phyloP scores from a whole-genome alignment of 1,140 invertebrate species.

The Calliphora vicina region DNA sequence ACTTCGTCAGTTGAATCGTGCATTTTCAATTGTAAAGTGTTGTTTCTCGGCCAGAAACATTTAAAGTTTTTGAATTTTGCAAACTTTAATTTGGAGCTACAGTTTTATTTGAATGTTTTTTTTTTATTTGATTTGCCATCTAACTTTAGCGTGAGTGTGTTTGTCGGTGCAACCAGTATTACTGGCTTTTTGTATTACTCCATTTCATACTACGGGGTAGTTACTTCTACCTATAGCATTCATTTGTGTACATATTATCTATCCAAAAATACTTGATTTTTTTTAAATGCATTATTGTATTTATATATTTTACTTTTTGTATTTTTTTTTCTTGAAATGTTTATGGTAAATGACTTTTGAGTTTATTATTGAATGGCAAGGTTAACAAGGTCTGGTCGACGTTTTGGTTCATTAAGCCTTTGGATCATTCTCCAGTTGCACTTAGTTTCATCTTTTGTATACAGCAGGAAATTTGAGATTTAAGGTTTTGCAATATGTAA shows the following conservation, averaged over 20 bases:
- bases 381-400: neutral
- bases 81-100: neutral
- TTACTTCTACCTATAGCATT: neutral
- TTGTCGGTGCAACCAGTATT: neutral
- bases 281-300: too few relatives aligned
- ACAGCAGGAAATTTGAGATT: too few relatives aligned
- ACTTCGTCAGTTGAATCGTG: neutral
- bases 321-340: neutral
- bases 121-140: neutral
- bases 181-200: neutral
- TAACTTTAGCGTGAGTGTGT: neutral
- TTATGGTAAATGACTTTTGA: neutral
- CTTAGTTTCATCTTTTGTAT: too few relatives aligned
- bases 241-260: too few relatives aligned
- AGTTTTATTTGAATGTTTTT: neutral
- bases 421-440: neutral
- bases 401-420: neutral
- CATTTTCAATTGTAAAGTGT: neutral
- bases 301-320: too few relatives aligned
- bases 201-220: neutral
- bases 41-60: neutral
- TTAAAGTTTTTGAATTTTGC: neutral
- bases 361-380: neutral
- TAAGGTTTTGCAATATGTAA: too few relatives aligned
- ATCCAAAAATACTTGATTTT: too few relatives aligned